Percentiles rank a stretch among this genome's conserved stretches.
Evolutionary conservation across 2,113 vertebrate species (phyloP).

Genomic region (Sylvia atricapilla): DNA sequence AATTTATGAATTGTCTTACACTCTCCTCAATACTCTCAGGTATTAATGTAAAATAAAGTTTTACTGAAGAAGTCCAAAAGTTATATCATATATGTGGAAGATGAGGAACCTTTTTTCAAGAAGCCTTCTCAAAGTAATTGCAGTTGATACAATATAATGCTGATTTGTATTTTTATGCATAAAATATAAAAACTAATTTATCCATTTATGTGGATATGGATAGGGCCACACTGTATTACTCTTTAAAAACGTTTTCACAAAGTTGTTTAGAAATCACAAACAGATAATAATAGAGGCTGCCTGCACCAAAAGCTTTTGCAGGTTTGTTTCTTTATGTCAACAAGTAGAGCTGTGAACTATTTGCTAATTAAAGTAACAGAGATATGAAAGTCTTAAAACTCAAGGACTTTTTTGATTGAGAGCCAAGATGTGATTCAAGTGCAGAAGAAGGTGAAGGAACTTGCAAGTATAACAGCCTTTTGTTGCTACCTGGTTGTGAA

Average conservation of each 20-base stretch:
- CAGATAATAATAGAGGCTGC: background rate
- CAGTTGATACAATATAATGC: background rate
- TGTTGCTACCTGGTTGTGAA: background rate
- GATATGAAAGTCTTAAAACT: background rate
- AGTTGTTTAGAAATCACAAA: background rate
- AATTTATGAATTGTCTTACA: background rate
- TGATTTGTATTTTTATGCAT: background rate
- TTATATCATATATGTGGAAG: background rate
- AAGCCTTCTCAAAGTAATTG: background rate
- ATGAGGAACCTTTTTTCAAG: background rate
- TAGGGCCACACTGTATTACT: background rate
- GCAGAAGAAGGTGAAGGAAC: background rate
- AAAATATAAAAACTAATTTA: background rate
- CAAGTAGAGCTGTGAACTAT: background rate
- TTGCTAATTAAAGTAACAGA: background rate
- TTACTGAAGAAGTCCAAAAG: background rate
- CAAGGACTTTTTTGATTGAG: background rate
- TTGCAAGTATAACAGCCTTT: background rate
- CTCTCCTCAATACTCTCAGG: slow-evolving; percentile 3
- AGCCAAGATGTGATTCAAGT: background rate
- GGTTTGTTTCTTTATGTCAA: background rate
- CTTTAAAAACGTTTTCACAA: background rate
- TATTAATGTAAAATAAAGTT: slow-evolving; percentile 28
- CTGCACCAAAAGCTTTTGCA: background rate
- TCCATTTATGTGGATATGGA: background rate